Percentiles rank a stretch among this genome's conserved stretches.
Conservation (phyloP, 2,888 invertebrate genomes). For the Pammene aurita region DNA sequence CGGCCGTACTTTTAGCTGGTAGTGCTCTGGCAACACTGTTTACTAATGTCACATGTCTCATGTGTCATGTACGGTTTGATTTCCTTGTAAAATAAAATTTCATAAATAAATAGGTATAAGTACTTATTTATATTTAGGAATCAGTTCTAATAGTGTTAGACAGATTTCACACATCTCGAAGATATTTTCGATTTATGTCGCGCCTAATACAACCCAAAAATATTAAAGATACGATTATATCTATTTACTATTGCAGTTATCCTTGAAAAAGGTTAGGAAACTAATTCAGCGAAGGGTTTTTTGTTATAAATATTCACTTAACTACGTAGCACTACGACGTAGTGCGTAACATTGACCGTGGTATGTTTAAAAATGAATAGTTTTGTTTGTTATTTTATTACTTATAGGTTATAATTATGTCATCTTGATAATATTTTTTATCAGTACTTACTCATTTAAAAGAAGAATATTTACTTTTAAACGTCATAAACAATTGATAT, state of each 20-base stretch:
- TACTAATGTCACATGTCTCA: neutral
- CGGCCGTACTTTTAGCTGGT: too few relatives aligned
- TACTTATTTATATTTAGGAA: neutral
- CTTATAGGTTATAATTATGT: conserved; percentile 24
- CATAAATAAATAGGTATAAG: neutral
- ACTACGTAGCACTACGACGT: neutral
- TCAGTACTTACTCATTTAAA: neutral
- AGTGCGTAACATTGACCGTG: conserved; percentile 6
- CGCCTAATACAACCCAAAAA: neutral
- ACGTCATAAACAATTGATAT: neutral
- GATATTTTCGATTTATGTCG: neutral
- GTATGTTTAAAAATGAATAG: neutral
- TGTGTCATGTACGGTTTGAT: neutral
- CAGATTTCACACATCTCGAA: neutral
- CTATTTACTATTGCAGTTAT: neutral
- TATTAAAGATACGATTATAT: neutral
- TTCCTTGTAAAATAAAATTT: neutral
- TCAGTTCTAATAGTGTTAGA: neutral
- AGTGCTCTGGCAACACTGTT: neutral
- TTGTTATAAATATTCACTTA: neutral
- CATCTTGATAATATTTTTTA: conserved; percentile 1
- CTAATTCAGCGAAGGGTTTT: neutral
- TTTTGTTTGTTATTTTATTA: neutral
- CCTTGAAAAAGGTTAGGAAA: conserved; percentile 1
- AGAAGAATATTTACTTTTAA: neutral